Conservation (phyloP, 2,797 vertebrate genomes). For the Ara ararauna region DNA sequence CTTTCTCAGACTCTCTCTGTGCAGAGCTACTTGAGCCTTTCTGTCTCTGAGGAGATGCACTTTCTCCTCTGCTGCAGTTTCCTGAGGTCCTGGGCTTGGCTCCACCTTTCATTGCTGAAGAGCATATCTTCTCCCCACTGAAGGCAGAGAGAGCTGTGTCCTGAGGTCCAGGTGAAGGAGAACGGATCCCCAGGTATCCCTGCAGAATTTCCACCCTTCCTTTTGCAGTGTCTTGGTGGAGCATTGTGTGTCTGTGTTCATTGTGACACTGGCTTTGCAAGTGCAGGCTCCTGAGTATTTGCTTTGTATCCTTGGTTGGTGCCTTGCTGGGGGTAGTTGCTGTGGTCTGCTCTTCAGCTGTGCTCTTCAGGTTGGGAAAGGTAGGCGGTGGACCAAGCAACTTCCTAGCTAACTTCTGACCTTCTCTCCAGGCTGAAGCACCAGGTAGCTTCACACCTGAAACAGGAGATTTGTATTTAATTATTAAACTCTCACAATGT, state of each 20-base stretch:
- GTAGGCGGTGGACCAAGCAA: slow-evolving; percentile 69
- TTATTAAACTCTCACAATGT: background rate
- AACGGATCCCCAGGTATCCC: background rate
- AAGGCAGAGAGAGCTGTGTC: background rate
- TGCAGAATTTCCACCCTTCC: background rate
- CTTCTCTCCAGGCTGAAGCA: slow-evolving; percentile 76
- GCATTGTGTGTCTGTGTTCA: accelerated
- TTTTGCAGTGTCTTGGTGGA: background rate
- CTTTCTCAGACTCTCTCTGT: background rate
- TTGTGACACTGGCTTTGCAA: background rate
- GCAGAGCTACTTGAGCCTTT: background rate
- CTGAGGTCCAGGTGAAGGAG: background rate
- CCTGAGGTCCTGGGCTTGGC: background rate
- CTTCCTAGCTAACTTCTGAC: slow-evolving; percentile 70
- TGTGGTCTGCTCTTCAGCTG: background rate
- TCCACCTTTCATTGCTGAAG: background rate
- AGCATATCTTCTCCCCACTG: background rate
- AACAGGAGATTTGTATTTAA: background rate
- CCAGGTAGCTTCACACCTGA: slow-evolving; percentile 42
- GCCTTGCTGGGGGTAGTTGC: accelerated
- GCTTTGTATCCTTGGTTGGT: background rate
- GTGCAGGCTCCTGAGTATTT: background rate
- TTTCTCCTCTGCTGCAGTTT: background rate
- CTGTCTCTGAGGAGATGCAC: background rate
- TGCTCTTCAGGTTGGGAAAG: background rate